Base-by-base conservation (phyloP, 2,888 invertebrate species). In the Sarcophaga caerulescens region DNA sequence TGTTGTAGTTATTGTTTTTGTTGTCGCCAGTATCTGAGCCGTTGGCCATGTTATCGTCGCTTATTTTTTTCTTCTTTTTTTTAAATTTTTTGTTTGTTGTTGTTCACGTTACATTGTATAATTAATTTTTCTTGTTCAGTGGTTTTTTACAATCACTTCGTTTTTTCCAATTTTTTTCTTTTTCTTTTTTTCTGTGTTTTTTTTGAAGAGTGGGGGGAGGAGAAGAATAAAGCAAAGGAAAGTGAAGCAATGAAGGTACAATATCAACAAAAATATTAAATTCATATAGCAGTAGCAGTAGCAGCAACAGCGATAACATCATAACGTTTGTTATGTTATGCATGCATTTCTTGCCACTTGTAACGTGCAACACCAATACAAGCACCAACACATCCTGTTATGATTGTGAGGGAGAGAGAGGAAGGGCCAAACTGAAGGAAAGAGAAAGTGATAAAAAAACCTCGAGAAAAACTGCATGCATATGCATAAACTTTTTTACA, bases 61-160 rank as follows among this genome's bases (percentile, higher is more conserved):
- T 47, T 47, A 12, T 11, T 47, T 47, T 14, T 14, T 14, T 47
- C n/a, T 47, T 3, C 4, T 25, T 3, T 25, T 4, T 3, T 25
- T 25, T n/a, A n/a, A n/a, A n/a, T n/a, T n/a, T n/a, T n/a, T n/a
- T n/a, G n/a, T 85, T 84, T 66, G 65, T 83, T 69, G 10, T 78
- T 66, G 8, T 69, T 66, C 83, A 81, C 52, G 77, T 62, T 84
- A 81, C 79, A 84, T 91, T 91, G 90, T 91, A 92, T 91, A 92
- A 91, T 91, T 91, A 91, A 92, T 92, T 91, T 91, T 92, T 91
- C 91, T 92, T 92, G 92, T 91, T 92, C 92, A 92, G 91, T 92
- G 92, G 92, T 90, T 92, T 91, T 90, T 90, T 90, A 91, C 90
- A 91, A 91, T 91, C 92, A 90, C 89, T 91, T 80, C 76, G 59